Evolutionary conservation across 2,797 vertebrate genomes (phyloP).

Genomic region (Phalloptychus januarius): DNA sequence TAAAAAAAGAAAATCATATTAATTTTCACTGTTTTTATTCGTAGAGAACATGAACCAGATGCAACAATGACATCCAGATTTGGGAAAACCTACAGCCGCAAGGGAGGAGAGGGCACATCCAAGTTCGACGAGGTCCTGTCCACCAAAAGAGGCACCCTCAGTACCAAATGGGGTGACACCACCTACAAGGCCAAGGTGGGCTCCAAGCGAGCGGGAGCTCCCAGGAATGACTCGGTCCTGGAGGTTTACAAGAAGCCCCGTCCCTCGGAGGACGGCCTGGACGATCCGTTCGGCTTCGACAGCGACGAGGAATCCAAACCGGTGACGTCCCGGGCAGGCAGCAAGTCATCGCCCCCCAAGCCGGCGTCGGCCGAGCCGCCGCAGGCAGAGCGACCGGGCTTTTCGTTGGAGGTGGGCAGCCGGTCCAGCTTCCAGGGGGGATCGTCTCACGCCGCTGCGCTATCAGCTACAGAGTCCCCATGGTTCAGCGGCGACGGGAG

Average conservation of each 20-base stretch:
- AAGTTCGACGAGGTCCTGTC: conserved; percentile 99
- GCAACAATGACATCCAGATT: conserved; percentile 99
- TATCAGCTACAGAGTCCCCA: conserved; percentile 26
- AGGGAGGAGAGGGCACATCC: conserved; percentile 94
- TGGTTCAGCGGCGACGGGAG: conserved; percentile 69
- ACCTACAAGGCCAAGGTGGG: conserved; percentile 97
- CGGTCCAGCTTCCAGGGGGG: conserved; percentile 65
- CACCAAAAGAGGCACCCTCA: conserved; percentile 95
- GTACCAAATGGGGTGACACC: conserved; percentile 98
- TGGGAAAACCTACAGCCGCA: conserved; percentile 99
- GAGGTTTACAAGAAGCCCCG: conserved; percentile 89
- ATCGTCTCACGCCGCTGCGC: conserved; percentile 25
- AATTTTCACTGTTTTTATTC: neutral
- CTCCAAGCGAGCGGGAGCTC: conserved; percentile 86
- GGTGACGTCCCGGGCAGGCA: conserved; percentile 88
- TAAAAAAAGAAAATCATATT: too few relatives aligned
- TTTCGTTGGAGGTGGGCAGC: conserved; percentile 62
- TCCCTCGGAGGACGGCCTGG: conserved; percentile 79
- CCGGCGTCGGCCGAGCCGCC: conserved; percentile 62
- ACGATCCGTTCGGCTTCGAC: conserved; percentile 98
- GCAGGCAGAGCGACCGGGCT: conserved; percentile 50
- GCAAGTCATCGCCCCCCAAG: conserved; percentile 69
- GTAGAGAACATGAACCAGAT: conserved; percentile 98
- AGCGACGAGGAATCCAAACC: conserved; percentile 97
- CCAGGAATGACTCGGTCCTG: conserved; percentile 81